Percentiles rank a stretch among this genome's conserved stretches.
phyloP scores from a whole-genome alignment of 2,888 invertebrate genomes.

The Caenorhabditis sp. region DNA sequence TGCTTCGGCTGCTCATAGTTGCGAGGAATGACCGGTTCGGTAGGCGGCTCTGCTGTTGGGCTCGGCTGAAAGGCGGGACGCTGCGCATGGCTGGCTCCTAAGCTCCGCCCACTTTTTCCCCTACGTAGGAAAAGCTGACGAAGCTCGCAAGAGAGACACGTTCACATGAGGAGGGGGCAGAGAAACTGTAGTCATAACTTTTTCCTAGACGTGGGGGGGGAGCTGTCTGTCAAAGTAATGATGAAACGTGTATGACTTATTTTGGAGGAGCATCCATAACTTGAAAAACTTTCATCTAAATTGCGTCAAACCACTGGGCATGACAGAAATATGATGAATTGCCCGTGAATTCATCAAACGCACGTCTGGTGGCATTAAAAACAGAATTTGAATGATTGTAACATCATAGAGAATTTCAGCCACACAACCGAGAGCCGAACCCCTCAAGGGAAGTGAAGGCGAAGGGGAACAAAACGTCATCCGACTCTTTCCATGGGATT shows the following conservation, averaged over 20 bases:
- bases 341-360: too few species aligned
- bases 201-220: neutral
- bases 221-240: constrained; percentile 5
- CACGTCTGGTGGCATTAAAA: neutral
- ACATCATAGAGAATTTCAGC: too few species aligned
- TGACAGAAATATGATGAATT: constrained; percentile 22
- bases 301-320: constrained; percentile 17
- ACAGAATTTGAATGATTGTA: neutral
- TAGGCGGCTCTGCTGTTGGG: constrained; percentile 15
- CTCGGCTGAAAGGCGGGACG: constrained; percentile 37
- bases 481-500: too few species aligned
- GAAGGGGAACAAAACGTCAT: too few species aligned
- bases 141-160: neutral
- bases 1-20: constrained; percentile 62
- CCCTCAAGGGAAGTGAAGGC: too few species aligned
- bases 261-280: neutral
- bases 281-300: constrained; percentile 1
- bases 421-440: too few species aligned
- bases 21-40: constrained; percentile 57
- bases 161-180: neutral
- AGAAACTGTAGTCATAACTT: constrained; percentile 32
- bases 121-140: constrained; percentile 1
- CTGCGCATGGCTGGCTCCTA: constrained; percentile 43
- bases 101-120: constrained; percentile 30
- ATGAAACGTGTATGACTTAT: neutral